These are phyloP conservation scores for Nowickia ferox DNA, from an alignment of 2,888 invertebrate species.

Conservation along the genomic window DNA sequence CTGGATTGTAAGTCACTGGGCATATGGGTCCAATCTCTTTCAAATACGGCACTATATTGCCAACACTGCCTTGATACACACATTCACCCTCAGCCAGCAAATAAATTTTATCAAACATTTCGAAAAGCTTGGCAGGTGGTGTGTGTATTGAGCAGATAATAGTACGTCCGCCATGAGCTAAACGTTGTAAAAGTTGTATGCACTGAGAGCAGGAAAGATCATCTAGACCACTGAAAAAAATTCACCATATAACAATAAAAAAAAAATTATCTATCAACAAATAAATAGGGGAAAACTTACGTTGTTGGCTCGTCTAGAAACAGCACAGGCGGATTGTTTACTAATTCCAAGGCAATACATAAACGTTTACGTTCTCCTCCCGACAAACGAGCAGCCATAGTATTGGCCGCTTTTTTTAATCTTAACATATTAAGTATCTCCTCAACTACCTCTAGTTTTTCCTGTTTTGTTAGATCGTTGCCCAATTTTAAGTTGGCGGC, in stretches of 20 bases:
- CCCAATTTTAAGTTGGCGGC: constrained; percentile 95
- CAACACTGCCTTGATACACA: constrained; percentile 92
- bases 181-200: constrained; percentile 90
- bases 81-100: constrained; percentile 95
- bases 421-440: constrained; percentile 93
- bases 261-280: not conserved
- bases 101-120: constrained; percentile 95
- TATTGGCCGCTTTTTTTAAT: constrained; percentile 88
- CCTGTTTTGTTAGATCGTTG: constrained; percentile 85
- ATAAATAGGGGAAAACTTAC: constrained; percentile 84
- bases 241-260: not conserved
- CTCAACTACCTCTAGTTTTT: constrained; percentile 89
- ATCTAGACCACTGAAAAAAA: constrained; percentile 90
- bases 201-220: constrained; percentile 95
- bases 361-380: constrained; percentile 96
- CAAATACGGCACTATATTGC: constrained; percentile 92
- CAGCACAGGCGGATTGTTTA: constrained; percentile 96
- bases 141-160: constrained; percentile 98
- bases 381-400: constrained; percentile 89
- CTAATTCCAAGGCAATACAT: constrained; percentile 95
- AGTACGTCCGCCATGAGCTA: constrained; percentile 94
- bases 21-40: constrained; percentile 90
- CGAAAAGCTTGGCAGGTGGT: constrained; percentile 96
- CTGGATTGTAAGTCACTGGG: constrained; percentile 96
- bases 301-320: constrained; percentile 98